Evolutionary conservation across 2,888 invertebrate species (phyloP), one percentile per base, ranked within the genome.

Genomic region (Napeogenes sylphis): DNA sequence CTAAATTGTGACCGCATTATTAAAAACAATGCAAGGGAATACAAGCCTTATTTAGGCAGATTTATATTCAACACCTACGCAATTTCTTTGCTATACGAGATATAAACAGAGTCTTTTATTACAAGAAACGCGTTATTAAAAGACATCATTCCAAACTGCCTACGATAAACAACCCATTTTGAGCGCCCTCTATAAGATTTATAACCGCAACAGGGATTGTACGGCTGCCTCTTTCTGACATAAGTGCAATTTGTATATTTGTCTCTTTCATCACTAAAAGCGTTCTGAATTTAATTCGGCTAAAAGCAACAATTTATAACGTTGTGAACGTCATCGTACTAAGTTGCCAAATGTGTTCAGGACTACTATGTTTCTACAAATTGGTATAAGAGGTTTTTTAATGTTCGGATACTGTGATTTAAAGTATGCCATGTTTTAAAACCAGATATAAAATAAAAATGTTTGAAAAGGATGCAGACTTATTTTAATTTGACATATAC

Each of bases 81-180:
- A 45, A 64, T 68, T 68, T 63, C 63, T 63, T 61, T 65, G 68
- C 66, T 45, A 61, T 63, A 51, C 51, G 51, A 5, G 62, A 55
- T 56, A 35, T 57, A 62, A 63, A 63, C 65, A 67, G 64, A 66
- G 67, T 35, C 53, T 56, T 65, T 65, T 75, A 51, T 51, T 51
- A 51, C 51, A 51, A 51, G 51, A 51, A 51, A 51, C 51, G 51
- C 51, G 51, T 51, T 81, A 80, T 80, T 81, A 80, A 80, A 80
- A 80, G 77, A 78, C 80, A 82, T 83, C 77, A 83, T 78, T 81
- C 72, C 75, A 70, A 80, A 82, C 73, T 70, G 78, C 75, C 75
- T 76, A 78, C 76, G 70, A 82, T 83, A 82, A 83, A 83, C 81
- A 83, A 82, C 77, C 75, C 79, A 81, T 83, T 81, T 79, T 72